A percentile compares a stretch with the other conserved stretches of the same genome.
Conservation (phyloP, 2,113 vertebrate genomes). For the Nanorana parkeri region DNA sequence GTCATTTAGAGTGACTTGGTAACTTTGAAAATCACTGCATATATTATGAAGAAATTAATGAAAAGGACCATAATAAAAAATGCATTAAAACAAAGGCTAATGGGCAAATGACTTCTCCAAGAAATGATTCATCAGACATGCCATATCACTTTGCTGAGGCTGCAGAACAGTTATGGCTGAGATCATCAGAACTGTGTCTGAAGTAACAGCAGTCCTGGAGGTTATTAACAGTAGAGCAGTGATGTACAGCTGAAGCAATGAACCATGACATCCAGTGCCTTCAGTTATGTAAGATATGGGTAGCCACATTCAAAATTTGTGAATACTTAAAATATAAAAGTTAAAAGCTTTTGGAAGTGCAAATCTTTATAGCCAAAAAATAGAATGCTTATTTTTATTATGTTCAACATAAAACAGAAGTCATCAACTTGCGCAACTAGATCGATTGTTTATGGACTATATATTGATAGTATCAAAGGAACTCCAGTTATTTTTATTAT, state of each 20-base stretch:
- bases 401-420: too few relatives aligned
- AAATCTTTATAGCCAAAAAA: too few relatives aligned
- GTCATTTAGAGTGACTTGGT: constrained; percentile 30
- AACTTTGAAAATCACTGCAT: constrained; percentile 17
- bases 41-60: constrained; percentile 50
- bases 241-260: constrained; percentile 25
- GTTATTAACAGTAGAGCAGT: constrained; percentile 44
- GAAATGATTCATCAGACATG: constrained; percentile 56
- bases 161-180: constrained; percentile 49
- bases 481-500: not conserved
- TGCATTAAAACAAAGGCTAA: constrained; percentile 57
- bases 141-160: constrained; percentile 53
- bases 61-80: constrained; percentile 57
- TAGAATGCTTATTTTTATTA: too few relatives aligned
- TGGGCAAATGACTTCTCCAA: constrained; percentile 56
- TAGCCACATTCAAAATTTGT: constrained; percentile 30
- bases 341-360: too few relatives aligned
- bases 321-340: constrained; percentile 1
- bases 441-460: too few relatives aligned
- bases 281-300: constrained; percentile 6
- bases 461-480: too few relatives aligned
- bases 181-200: constrained; percentile 46
- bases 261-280: constrained; percentile 24
- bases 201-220: constrained; percentile 37
- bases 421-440: too few relatives aligned